Conservation (phyloP, 2,113 vertebrate species). For the Phyllopteryx taeniolatus region DNA sequence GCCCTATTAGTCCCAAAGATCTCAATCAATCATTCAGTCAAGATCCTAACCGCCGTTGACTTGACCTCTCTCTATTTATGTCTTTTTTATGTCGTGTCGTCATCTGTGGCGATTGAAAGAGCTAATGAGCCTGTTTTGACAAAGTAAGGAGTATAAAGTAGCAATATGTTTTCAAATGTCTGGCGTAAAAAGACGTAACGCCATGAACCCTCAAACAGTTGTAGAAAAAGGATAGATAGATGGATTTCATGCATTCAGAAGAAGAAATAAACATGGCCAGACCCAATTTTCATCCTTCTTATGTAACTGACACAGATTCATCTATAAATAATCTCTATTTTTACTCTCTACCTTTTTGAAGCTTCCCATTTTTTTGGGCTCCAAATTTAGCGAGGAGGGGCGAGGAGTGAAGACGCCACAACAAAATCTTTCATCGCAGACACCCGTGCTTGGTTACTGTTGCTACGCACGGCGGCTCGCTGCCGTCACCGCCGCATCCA, state of each 20-base stretch:
- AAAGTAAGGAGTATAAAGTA: no score
- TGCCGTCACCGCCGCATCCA: slow-evolving; percentile 67
- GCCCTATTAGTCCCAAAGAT: no score
- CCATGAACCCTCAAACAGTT: background rate
- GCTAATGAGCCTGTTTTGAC: no score
- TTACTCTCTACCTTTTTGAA: slow-evolving; percentile 19
- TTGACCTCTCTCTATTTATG: no score
- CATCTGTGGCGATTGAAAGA: no score
- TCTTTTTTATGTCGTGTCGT: no score
- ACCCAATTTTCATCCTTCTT: slow-evolving; percentile 7
- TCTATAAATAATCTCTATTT: slow-evolving; percentile 11
- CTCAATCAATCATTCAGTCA: no score
- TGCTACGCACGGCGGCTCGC: slow-evolving; percentile 71
- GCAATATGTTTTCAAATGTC: background rate
- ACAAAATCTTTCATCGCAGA: slow-evolving; percentile 59
- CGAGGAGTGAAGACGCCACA: slow-evolving; percentile 45
- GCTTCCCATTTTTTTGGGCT: slow-evolving; percentile 21
- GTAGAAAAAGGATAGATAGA: background rate
- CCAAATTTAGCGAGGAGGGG: slow-evolving; percentile 56
- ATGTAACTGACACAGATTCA: slow-evolving; percentile 20
- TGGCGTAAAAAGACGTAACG: background rate
- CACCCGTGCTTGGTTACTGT: slow-evolving; percentile 75
- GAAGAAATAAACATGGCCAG: background rate
- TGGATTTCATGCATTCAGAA: background rate
- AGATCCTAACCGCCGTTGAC: no score